Evolutionary conservation across 2,888 invertebrate genomes (phyloP).

Genomic region (Amiota communis): DNA sequence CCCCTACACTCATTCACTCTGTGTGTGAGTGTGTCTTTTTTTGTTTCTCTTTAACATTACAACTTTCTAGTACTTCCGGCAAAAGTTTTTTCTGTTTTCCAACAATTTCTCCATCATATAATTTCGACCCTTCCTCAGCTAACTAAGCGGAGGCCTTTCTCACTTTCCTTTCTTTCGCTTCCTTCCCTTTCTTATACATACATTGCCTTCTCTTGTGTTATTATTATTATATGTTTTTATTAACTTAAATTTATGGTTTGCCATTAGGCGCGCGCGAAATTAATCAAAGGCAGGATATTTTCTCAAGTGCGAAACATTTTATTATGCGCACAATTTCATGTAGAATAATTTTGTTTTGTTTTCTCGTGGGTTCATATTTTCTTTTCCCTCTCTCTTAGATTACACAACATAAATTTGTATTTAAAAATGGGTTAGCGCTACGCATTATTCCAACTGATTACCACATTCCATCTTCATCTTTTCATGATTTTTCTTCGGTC

Average conservation of each 20-base stretch:
- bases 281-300: conserved; percentile 58
- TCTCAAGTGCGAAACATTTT: conserved; percentile 36
- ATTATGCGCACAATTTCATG: conserved; percentile 47
- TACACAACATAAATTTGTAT: conserved; percentile 69
- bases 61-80: neutral
- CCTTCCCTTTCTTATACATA: neutral
- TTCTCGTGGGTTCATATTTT: neutral
- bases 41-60: neutral
- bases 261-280: conserved; percentile 63
- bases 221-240: conserved; percentile 51
- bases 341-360: too few relatives aligned
- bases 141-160: neutral
- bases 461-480: neutral
- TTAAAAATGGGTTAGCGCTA: conserved; percentile 68
- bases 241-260: conserved; percentile 67
- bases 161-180: neutral
- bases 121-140: too few relatives aligned
- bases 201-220: conserved; percentile 16
- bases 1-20: neutral
- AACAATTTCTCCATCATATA: too few relatives aligned
- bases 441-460: conserved; percentile 28
- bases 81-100: neutral
- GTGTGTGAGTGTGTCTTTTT: neutral
- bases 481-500: conserved; percentile 6
- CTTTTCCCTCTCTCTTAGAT: neutral